These are phyloP conservation scores for Anabacerthia variegaticeps DNA, from an alignment of 2,797 vertebrate genomes.

Conservation along the genomic window DNA sequence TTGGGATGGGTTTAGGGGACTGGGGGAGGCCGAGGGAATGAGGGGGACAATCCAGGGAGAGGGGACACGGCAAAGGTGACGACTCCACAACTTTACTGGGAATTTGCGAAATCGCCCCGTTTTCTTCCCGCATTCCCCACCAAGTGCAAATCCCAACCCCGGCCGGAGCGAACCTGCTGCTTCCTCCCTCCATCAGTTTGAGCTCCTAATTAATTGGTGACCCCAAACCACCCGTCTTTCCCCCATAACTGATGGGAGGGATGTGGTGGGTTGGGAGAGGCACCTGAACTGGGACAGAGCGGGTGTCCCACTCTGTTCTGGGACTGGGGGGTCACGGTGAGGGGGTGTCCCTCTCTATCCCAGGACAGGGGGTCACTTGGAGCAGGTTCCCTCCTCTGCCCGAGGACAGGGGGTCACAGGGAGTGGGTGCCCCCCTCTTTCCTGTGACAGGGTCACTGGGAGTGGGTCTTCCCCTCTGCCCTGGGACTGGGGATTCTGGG, in stretches of 20 bases:
- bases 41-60: background rate
- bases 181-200: background rate
- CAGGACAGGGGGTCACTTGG: background rate
- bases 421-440: too few relatives aligned
- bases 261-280: background rate
- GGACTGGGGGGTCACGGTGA: background rate
- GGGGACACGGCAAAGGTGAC: fast-evolving
- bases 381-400: background rate
- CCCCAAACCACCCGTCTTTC: conserved; percentile 1
- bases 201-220: conserved; percentile 27
- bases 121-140: background rate
- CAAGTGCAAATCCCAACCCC: background rate
- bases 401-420: background rate
- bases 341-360: background rate
- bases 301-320: background rate
- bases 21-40: background rate
- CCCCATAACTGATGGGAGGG: conserved; percentile 21
- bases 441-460: background rate
- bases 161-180: fast-evolving
- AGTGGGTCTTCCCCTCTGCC: background rate
- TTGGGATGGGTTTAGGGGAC: background rate
- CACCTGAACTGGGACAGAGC: background rate
- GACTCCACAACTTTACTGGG: background rate
- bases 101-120: background rate
- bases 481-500: background rate